Evolutionary conservation across 2,113 vertebrate species (phyloP).

Genomic region (Oxygymnocypris stewartii): DNA sequence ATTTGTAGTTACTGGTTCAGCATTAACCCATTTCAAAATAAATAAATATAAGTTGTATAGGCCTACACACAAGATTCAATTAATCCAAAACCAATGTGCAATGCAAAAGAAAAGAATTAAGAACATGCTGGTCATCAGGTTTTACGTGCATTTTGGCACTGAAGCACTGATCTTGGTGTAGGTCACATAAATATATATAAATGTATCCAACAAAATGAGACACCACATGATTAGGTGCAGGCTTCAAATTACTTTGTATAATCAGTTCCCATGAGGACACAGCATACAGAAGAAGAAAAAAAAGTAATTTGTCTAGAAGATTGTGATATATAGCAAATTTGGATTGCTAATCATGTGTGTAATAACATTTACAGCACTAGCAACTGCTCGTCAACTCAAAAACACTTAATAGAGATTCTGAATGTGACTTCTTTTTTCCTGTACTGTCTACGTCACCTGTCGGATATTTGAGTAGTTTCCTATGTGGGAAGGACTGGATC

Average conservation of each 20-base stretch:
- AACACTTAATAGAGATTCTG: neutral
- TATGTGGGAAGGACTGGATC: conserved; percentile 30
- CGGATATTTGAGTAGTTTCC: conserved; percentile 24
- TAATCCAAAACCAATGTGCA: neutral
- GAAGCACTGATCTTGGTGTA: neutral
- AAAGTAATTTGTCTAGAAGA: neutral
- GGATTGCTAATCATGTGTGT: neutral
- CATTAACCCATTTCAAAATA: neutral
- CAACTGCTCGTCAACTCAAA: neutral
- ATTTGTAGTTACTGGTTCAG: neutral
- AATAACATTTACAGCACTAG: neutral
- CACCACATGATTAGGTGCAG: neutral
- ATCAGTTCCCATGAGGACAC: conserved; percentile 14
- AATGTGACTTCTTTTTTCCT: neutral
- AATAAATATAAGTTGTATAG: neutral
- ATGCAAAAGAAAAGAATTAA: neutral
- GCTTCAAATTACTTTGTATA: conserved; percentile 11
- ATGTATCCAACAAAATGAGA: neutral
- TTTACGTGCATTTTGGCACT: neutral
- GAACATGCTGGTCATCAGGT: neutral
- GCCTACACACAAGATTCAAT: neutral
- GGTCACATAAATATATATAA: neutral
- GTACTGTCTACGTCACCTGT: neutral
- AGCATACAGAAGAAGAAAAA: neutral
- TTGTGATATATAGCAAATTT: neutral